A percentile compares a stretch with the other conserved stretches of the same genome.
Evolutionary conservation across 2,113 vertebrate genomes (phyloP).

Genomic region (Mus pahari): DNA sequence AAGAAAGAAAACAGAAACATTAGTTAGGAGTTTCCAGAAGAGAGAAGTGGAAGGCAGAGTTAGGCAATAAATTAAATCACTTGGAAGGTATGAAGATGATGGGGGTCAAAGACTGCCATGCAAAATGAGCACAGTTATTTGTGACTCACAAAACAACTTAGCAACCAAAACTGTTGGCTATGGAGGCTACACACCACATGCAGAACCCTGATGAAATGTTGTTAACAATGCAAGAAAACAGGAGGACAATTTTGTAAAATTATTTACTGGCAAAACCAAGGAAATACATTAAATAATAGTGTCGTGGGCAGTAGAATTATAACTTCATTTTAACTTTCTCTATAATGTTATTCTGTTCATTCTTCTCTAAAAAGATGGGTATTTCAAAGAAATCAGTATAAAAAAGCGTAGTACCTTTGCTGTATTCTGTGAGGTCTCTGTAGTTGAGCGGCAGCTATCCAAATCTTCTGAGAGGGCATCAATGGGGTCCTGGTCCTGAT

Average conservation of each 20-base stretch:
- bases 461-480: slow-evolving; percentile 85
- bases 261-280: neutral
- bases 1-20: neutral
- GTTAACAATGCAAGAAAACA: neutral
- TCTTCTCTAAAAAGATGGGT: neutral
- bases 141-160: neutral
- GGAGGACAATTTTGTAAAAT: neutral
- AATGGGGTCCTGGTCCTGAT: slow-evolving; percentile 79
- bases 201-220: neutral
- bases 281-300: neutral
- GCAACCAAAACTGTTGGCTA: neutral
- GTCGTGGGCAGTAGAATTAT: neutral
- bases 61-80: neutral
- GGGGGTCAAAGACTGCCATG: neutral
- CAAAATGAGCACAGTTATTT: neutral
- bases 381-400: neutral
- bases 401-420: slow-evolving; percentile 82
- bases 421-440: slow-evolving; percentile 72
- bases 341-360: neutral
- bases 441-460: slow-evolving; percentile 72
- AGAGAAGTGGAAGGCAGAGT: neutral
- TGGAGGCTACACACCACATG: neutral
- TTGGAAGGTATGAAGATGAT: neutral
- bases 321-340: neutral
- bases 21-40: neutral